Conservation (phyloP, 2,888 invertebrate species). For the Erebia aethiops region DNA sequence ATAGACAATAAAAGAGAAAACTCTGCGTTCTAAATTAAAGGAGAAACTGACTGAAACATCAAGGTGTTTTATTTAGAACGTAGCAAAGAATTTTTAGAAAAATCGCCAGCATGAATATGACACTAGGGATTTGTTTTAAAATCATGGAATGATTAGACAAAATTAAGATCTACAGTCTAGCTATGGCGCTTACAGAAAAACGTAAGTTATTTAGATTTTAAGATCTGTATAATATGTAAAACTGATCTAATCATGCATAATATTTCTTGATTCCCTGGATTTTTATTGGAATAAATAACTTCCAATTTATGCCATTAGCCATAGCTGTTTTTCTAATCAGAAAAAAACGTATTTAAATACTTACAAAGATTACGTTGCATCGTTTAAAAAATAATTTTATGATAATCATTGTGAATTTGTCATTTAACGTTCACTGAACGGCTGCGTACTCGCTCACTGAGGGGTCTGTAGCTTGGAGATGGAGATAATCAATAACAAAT, state of each 20-base stretch:
- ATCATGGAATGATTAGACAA: too few relatives aligned
- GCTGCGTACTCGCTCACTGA: not conserved
- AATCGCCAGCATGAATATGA: too few relatives aligned
- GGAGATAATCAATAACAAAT: too few relatives aligned
- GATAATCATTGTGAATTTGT: constrained; percentile 9
- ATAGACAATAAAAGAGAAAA: not conserved
- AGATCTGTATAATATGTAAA: not conserved
- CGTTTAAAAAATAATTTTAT: not conserved
- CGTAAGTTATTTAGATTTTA: too few relatives aligned
- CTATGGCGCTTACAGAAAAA: too few relatives aligned
- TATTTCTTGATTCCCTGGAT: not conserved
- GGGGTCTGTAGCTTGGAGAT: too few relatives aligned
- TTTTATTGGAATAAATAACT: not conserved
- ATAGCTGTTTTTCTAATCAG: not conserved
- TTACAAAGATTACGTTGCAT: not conserved
- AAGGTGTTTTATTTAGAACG: not conserved
- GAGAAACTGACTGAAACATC: not conserved
- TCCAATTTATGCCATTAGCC: not conserved
- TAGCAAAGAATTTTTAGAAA: not conserved
- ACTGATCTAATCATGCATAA: not conserved
- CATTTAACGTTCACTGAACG: constrained; percentile 27
- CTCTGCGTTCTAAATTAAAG: not conserved
- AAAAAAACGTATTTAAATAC: not conserved
- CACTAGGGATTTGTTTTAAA: too few relatives aligned
- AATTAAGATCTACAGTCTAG: too few relatives aligned